Conservation (phyloP, 2,888 invertebrate species). For the Cyclophora punctaria region DNA sequence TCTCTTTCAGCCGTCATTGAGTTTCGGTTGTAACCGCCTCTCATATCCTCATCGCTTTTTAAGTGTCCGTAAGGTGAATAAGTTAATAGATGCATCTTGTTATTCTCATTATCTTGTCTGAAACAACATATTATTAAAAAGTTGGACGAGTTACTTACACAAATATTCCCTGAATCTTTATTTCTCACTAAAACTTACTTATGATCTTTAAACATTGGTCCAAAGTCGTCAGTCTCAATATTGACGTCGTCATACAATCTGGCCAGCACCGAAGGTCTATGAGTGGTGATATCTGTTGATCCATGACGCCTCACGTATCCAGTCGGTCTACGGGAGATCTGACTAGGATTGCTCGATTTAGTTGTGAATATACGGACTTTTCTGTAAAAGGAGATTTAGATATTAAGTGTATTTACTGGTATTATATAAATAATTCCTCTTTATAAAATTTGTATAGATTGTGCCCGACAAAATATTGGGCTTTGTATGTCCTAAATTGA, state of each 20-base stretch:
- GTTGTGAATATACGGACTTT: slow-evolving; percentile 25
- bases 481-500: too few relatives aligned
- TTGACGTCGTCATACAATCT: slow-evolving; percentile 37
- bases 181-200: slow-evolving; percentile 27
- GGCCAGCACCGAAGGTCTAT: slow-evolving; percentile 35
- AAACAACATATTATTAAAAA: slow-evolving; percentile 6
- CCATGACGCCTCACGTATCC: slow-evolving; percentile 19
- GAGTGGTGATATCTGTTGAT: slow-evolving; percentile 16
- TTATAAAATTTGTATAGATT: too few relatives aligned
- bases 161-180: too few relatives aligned
- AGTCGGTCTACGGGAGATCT: slow-evolving; percentile 23
- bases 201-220: slow-evolving; percentile 41
- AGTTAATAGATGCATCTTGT: slow-evolving; percentile 24
- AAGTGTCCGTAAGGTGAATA: slow-evolving; percentile 24
- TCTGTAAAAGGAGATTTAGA: slow-evolving; percentile 13
- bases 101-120: slow-evolving; percentile 29
- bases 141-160: too few relatives aligned
- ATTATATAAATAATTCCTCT: slow-evolving; percentile 8
- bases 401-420: too few relatives aligned
- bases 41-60: slow-evolving; percentile 19
- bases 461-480: too few relatives aligned
- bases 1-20: slow-evolving; percentile 21
- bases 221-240: slow-evolving; percentile 16
- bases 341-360: too few relatives aligned
- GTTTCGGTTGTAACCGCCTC: slow-evolving; percentile 26